Evolutionary conservation across 2,888 invertebrate genomes (phyloP), one percentile per base, ranked within the genome.

Genomic region (Hololepta plana): DNA sequence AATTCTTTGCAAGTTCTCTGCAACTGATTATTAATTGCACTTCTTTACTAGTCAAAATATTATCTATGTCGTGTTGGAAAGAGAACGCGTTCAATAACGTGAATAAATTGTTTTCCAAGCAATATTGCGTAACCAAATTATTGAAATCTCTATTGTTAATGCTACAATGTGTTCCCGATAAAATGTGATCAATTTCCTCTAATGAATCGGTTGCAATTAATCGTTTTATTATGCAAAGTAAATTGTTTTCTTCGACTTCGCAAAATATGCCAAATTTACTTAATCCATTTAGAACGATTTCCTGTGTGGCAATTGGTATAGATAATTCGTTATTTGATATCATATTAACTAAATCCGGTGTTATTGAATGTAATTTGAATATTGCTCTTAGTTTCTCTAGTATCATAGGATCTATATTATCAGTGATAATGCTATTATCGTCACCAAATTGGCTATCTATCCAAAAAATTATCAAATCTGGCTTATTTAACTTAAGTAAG

Each of bases 221-320:
- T 40, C 79, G 61, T 3, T 59, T 52, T 35, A 80, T 51, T 23
- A 72, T 60, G 39, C 56, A 50, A 34, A 59, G 52, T 16, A 72
- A 46, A 44, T 69, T 54, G 7, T 51, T 49, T 15, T 53, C 51
- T 45, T 80, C 79, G 28, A 56, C 53, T 8, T 59, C 52, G 32
- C 62, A 60, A 27, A 77, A 69, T 38, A 73, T 59, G 1, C 77
- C 77, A 38, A 67, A 71, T 26, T 64, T 61, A 30, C 61, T 57
- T 3, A 74, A 46, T 28, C 67, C 63, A 41, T 71, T 67, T 34
- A 69, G 62, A 35, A 69, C 55, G 34, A 61, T 55, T 45, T 69
- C 55, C 45, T 63, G 64, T 8, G 63, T 59, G n/a, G n/a, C n/a
- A n/a, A n/a, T n/a, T n/a, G n/a, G n/a, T n/a, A n/a, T n/a, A n/a